Evolutionary conservation across 2,888 invertebrate genomes (phyloP), one percentile per base, ranked within the genome.

Genomic region (Eupithecia subumbrata): DNA sequence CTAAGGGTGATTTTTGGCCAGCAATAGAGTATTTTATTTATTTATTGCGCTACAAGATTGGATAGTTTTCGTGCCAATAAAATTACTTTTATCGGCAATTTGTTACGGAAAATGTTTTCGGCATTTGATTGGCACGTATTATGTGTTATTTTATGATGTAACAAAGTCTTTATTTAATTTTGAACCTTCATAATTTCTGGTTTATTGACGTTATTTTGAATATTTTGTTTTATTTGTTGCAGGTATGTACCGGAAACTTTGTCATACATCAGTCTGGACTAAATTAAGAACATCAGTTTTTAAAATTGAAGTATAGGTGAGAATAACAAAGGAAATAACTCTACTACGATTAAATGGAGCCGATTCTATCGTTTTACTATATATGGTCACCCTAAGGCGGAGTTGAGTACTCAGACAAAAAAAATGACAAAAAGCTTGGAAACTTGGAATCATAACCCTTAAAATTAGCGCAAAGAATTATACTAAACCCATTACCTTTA

Each of bases 51-150:
- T 75, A 76, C 78, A 78, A 78, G 78, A 79, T 79, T 76, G 80
- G 81, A 82, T 84, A 83, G 86, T 84, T 82, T 80, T 82, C 80
- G 72, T 74, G 73, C 74, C 81, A 80, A 80, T 86, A 85, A 83
- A 84, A 84, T 79, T 82, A 80, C 78, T 84, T 83, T 85, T 84
- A 86, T 84, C 76, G 80, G 77, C 78, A 69, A 71, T 80, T 77
- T 76, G 78, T 81, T 78, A 78, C 73, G 71, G 75, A 73, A 74
- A 76, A 67, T 70, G 68, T 75, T 77, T 75, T 25, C 22, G 74
- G 63, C 60, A 66, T 75, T 71, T 77, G 77, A 77, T 77, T 77
- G 75, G 68, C 71, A 68, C 34, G 34, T 56, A 72, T 69, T 71
- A 77, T 72, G 74, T 66, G 18, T 66, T 70, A 48, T 71, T 75